Conservation (phyloP, 1,140 invertebrate genomes). For the Branchinecta lindahli region DNA sequence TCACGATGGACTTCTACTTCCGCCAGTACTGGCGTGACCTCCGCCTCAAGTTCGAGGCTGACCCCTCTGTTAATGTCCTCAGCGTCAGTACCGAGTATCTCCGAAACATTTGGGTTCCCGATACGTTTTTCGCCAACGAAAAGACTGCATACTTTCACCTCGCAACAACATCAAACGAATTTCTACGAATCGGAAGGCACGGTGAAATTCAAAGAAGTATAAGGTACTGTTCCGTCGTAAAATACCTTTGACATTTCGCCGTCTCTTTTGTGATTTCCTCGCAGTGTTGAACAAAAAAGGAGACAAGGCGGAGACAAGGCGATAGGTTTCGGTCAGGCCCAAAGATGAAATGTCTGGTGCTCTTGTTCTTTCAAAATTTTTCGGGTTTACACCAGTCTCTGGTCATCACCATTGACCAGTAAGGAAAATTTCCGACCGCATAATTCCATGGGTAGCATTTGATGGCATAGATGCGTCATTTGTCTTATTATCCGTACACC, state of each 20-base stretch:
- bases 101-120: constrained; percentile 38
- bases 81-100: constrained; percentile 38
- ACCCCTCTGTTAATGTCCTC: constrained; percentile 31
- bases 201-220: constrained; percentile 36
- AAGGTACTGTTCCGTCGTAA: constrained; percentile 26
- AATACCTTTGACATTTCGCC: neutral
- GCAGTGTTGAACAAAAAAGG: neutral
- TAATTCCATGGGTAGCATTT: too few relatives aligned
- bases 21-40: constrained; percentile 40
- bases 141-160: constrained; percentile 39
- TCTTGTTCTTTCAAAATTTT: too few relatives aligned
- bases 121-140: constrained; percentile 41
- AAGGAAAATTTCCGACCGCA: too few relatives aligned
- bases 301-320: too few relatives aligned
- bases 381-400: too few relatives aligned
- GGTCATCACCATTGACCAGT: too few relatives aligned
- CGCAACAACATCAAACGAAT: constrained; percentile 40
- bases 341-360: too few relatives aligned
- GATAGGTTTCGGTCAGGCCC: too few relatives aligned
- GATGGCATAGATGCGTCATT: too few relatives aligned
- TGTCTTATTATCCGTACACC: too few relatives aligned
- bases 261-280: neutral
- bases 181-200: constrained; percentile 35
- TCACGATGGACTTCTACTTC: constrained; percentile 42
- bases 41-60: constrained; percentile 34